Percentiles rank a stretch among this genome's conserved stretches.
These are phyloP conservation scores for Idris sp. DNA, from an alignment of 1,140 invertebrate genomes.

Conservation along the genomic window DNA sequence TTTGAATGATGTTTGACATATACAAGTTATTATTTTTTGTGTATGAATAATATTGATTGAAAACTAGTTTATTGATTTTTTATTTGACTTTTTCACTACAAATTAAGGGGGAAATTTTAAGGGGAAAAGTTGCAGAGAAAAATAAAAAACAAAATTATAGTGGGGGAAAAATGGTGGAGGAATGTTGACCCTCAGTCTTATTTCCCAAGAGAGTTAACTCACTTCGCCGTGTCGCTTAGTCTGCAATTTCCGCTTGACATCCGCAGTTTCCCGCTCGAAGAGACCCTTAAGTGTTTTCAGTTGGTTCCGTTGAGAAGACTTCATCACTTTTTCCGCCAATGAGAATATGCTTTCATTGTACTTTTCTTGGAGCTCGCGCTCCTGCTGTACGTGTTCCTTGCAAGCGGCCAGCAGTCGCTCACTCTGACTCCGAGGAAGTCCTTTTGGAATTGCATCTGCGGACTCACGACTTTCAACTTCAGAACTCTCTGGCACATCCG, in stretches of 20 bases:
- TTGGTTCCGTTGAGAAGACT: slow-evolving; percentile 87
- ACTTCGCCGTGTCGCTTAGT: slow-evolving; percentile 90
- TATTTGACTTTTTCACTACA: too few relatives aligned
- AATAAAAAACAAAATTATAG: too few relatives aligned
- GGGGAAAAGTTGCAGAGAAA: too few relatives aligned
- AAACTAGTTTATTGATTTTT: too few relatives aligned
- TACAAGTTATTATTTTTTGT: too few relatives aligned
- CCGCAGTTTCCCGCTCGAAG: slow-evolving; percentile 87
- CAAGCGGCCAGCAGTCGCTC: slow-evolving; percentile 83
- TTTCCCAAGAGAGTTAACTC: neutral
- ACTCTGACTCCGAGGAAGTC: slow-evolving; percentile 82
- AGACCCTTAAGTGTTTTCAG: slow-evolving; percentile 83
- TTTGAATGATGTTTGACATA: too few relatives aligned
- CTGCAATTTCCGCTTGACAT: slow-evolving; percentile 90
- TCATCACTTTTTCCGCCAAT: slow-evolving; percentile 88
- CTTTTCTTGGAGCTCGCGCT: slow-evolving; percentile 89
- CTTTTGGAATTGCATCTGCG: slow-evolving; percentile 74
- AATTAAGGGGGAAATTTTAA: too few relatives aligned
- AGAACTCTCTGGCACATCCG: slow-evolving; percentile 71
- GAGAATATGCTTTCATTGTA: slow-evolving; percentile 89
- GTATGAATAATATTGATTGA: too few relatives aligned
- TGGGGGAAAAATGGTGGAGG: too few relatives aligned
- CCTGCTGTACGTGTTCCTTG: slow-evolving; percentile 85
- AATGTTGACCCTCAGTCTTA: too few relatives aligned
- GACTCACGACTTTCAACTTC: slow-evolving; percentile 76